Base-by-base conservation (phyloP, 2,113 vertebrate genomes). In the Elachura formosa region DNA sequence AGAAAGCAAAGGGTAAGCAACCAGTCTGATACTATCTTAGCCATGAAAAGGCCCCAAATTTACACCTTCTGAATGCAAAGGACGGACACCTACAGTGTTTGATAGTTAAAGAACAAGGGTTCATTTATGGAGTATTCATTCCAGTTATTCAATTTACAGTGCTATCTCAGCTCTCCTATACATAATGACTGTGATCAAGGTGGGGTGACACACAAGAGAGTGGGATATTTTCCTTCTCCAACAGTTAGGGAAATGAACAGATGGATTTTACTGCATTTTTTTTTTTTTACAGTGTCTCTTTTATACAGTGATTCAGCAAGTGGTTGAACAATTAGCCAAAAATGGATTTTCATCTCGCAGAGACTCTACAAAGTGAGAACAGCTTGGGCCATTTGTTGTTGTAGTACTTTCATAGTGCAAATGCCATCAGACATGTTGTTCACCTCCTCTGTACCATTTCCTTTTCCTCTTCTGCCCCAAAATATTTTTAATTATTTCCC, bases 341-440 rank as follows among this genome's bases (percentile, higher is more conserved):
- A 69, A 63, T 33, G 26, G 5, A 59, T 68, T 80, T 92, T 80
- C 12, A 41, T 76, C 22, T 72, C 12, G 58, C 48, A 75, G 18
- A 2, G 14, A 31, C 13, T 41, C 9, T 43, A 31, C 16, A 54
- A 31, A 63, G 2, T 40, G 16, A 0, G 2, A 46, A 41, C 6
- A 73, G 14, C 34, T 55, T 67, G 16, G 12, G 3, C 68, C 5
- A 59, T 51, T 64, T 64, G 6, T 25, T 74, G 28, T 18, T 69
- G 10, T 12, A 43, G 24, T 20, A 23, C 20, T 83, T 2, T 86
- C 17, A 54, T 34, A n/a, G 7, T 23, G 29, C 48, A 51, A 77
- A 78, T 29, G 4, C 1, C 43, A 73, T 51, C 54, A 63, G 8
- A 33, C 10, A 18, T 43, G 2, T 18, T 33, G 6, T 11, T 66